Evolutionary conservation across 2,113 vertebrate genomes (phyloP).

Genomic region (Plectropomus leopardus): DNA sequence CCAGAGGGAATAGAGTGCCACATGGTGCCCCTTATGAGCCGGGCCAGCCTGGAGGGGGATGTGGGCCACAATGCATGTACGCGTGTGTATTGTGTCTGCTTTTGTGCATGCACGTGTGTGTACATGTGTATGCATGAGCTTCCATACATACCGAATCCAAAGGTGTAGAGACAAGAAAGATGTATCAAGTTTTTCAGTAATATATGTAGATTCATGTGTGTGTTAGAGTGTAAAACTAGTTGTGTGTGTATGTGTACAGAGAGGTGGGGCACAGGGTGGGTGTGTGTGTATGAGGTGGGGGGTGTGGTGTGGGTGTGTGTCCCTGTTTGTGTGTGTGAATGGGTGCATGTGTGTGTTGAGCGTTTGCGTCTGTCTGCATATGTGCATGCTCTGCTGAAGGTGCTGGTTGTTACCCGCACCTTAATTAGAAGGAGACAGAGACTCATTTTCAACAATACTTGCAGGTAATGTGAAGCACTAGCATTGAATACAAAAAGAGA

Average conservation of each 20-base stretch:
- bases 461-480: constrained; percentile 68
- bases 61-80: constrained; percentile 63
- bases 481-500: constrained; percentile 58
- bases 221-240: constrained; percentile 56
- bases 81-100: constrained; percentile 54
- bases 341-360: constrained; percentile 18
- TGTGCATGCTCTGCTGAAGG: constrained; percentile 79
- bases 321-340: constrained; percentile 8
- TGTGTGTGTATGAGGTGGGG: constrained; percentile 39
- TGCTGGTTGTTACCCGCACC: constrained; percentile 79
- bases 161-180: constrained; percentile 33
- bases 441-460: constrained; percentile 75
- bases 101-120: constrained; percentile 52
- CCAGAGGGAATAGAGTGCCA: constrained; percentile 87
- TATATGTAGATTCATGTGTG: constrained; percentile 68
- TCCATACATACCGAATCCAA: not conserved
- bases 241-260: constrained; percentile 48
- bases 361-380: constrained; percentile 66
- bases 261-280: constrained; percentile 58
- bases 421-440: constrained; percentile 83
- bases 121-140: constrained; percentile 30
- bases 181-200: constrained; percentile 61
- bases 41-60: constrained; percentile 80
- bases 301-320: constrained; percentile 62
- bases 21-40: constrained; percentile 86